phyloP scores from a whole-genome alignment of 2,888 invertebrate species.

The Mesoligia furuncula region DNA sequence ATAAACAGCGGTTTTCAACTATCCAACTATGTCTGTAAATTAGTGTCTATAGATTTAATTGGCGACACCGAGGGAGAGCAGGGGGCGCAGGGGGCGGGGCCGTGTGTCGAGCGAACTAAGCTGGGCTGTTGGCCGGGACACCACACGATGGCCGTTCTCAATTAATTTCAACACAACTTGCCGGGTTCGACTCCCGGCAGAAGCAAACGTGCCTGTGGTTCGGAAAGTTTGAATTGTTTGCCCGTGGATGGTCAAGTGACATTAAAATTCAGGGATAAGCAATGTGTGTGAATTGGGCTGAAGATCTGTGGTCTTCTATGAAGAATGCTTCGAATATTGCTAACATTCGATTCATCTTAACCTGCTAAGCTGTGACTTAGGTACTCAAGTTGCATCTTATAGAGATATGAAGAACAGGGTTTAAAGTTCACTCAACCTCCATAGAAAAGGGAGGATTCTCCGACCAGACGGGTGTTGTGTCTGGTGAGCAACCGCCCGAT shows the following conservation, averaged over 20 bases:
- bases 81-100: background rate
- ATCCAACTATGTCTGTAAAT: conserved; percentile 65
- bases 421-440: too few relatives aligned
- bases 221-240: conserved; percentile 60
- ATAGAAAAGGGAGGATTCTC: too few relatives aligned
- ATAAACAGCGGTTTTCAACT: conserved; percentile 63
- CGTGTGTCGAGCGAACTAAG: conserved; percentile 56
- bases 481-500: too few relatives aligned
- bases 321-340: background rate
- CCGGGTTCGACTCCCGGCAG: conserved; percentile 57
- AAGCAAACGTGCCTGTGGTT: conserved; percentile 48
- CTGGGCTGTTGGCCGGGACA: conserved; percentile 47
- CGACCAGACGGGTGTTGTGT: too few relatives aligned
- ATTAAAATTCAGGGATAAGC: conserved; percentile 1
- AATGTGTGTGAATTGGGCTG: background rate
- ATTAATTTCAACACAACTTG: conserved; percentile 68
- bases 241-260: conserved; percentile 21
- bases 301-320: background rate
- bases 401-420: too few relatives aligned
- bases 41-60: conserved; percentile 65
- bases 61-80: conserved; percentile 17
- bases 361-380: background rate
- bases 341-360: background rate
- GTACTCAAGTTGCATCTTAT: background rate
- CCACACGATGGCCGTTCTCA: conserved; percentile 60